Evolutionary conservation across 2,888 invertebrate genomes (phyloP).

Genomic region (Ochropacha duplaris): DNA sequence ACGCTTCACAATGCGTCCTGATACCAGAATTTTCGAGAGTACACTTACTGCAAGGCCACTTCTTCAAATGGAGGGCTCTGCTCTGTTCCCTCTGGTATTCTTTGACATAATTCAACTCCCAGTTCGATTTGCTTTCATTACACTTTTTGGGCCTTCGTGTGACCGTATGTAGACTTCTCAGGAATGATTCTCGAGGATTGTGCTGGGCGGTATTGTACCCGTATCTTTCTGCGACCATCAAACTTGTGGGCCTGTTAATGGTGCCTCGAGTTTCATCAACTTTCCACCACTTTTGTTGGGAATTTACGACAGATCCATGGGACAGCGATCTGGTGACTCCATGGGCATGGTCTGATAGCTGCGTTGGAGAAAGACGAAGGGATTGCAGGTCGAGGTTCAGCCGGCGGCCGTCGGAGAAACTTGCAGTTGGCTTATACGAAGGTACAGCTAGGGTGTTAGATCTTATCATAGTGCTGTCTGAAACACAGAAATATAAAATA

Average conservation of each 20-base stretch:
- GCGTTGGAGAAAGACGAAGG: constrained; percentile 66
- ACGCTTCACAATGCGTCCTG: constrained; percentile 88
- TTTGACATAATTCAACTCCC: constrained; percentile 76
- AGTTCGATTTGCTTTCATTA: constrained; percentile 74
- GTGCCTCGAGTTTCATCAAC: constrained; percentile 71
- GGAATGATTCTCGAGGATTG: constrained; percentile 69
- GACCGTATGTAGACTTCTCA: constrained; percentile 73
- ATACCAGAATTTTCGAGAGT: constrained; percentile 88
- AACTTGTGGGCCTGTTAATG: constrained; percentile 82
- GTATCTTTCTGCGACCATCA: constrained; percentile 82
- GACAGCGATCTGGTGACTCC: constrained; percentile 85
- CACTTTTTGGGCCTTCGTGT: constrained; percentile 74
- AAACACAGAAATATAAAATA: too few relatives aligned
- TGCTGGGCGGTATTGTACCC: constrained; percentile 49
- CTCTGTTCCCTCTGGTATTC: constrained; percentile 76
- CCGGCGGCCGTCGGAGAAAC: constrained; percentile 61
- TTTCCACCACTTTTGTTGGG: constrained; percentile 77
- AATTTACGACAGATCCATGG: constrained; percentile 84
- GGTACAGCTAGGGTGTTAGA: constrained; percentile 79
- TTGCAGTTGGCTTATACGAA: constrained; percentile 72
- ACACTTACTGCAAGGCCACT: constrained; percentile 89
- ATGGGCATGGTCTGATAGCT: constrained; percentile 66
- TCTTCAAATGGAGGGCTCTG: constrained; percentile 68
- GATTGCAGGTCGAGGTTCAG: constrained; percentile 70
- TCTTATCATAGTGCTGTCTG: constrained; percentile 80